These are phyloP conservation scores for Dascillus cervinus DNA, from an alignment of 2,888 invertebrate genomes.

Conservation along the genomic window DNA sequence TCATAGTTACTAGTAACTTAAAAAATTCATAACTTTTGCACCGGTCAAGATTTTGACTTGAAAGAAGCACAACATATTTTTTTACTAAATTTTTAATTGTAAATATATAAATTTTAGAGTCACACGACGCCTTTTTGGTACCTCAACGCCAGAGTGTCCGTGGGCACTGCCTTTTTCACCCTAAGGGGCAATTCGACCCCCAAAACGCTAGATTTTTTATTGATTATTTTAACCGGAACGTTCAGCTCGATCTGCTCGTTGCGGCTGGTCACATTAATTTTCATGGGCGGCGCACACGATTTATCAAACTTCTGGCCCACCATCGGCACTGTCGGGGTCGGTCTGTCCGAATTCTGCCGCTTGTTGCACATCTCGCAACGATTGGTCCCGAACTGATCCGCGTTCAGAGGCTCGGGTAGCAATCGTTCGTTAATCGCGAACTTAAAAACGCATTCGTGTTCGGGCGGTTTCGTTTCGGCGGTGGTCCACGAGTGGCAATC, in stretches of 20 bases:
- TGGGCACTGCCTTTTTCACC: constrained; percentile 7
- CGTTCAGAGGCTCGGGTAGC: constrained; percentile 45
- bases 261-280: constrained; percentile 7
- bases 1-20: too few species aligned
- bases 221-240: too few species aligned
- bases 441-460: constrained; percentile 46
- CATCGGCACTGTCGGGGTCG: not conserved
- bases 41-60: too few species aligned
- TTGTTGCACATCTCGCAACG: constrained; percentile 45
- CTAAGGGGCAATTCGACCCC: not conserved
- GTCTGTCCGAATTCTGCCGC: constrained; percentile 26
- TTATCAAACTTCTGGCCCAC: not conserved
- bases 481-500: constrained; percentile 56
- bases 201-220: too few species aligned
- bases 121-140: constrained; percentile 17
- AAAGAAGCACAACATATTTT: too few species aligned
- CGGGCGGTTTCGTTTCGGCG: constrained; percentile 28
- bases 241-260: constrained; percentile 10
- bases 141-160: constrained; percentile 18
- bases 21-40: too few species aligned
- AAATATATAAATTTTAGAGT: too few species aligned
- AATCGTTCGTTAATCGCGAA: constrained; percentile 49
- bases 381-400: constrained; percentile 39
- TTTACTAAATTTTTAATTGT: too few species aligned
- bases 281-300: not conserved